Evolutionary conservation across 2,113 vertebrate genomes (phyloP).

Genomic region (human (Homo sapiens)): DNA sequence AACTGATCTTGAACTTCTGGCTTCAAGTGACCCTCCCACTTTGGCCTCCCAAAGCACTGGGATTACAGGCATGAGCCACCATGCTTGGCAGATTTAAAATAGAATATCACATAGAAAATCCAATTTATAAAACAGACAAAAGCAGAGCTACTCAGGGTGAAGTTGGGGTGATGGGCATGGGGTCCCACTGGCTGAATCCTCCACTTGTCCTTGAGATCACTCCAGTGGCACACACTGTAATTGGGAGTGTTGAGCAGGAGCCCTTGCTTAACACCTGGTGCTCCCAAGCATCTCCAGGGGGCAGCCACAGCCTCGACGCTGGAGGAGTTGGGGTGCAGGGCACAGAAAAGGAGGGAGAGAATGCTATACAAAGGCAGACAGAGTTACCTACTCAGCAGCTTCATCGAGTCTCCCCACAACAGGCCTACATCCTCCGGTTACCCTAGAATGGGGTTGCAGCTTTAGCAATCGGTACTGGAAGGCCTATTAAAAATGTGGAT

Average conservation of each 20-base stretch:
- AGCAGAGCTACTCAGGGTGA: not conserved
- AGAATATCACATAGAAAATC: not conserved
- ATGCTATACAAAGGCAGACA: conserved; percentile 1
- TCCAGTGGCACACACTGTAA: not conserved
- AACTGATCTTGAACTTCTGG: too few relatives aligned
- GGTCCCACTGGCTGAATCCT: not conserved
- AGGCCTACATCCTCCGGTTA: not conserved
- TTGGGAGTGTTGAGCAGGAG: not conserved
- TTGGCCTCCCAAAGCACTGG: too few relatives aligned
- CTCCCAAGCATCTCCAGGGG: not conserved
- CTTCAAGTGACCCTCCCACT: too few relatives aligned
- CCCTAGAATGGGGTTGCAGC: conserved; percentile 2
- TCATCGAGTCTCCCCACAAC: not conserved
- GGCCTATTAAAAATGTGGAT: not conserved
- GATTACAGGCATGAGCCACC: too few relatives aligned
- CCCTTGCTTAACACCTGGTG: not conserved
- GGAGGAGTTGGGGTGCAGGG: not conserved
- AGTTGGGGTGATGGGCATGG: not conserved
- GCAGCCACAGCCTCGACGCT: not conserved
- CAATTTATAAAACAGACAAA: conserved; percentile 39
- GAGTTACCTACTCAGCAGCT: not conserved
- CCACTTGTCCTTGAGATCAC: not conserved
- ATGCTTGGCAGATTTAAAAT: not conserved
- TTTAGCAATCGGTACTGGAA: not conserved
- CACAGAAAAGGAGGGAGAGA: not conserved